Evolutionary conservation across 1,140 invertebrate genomes (phyloP).

Genomic region (Battus philenor): DNA sequence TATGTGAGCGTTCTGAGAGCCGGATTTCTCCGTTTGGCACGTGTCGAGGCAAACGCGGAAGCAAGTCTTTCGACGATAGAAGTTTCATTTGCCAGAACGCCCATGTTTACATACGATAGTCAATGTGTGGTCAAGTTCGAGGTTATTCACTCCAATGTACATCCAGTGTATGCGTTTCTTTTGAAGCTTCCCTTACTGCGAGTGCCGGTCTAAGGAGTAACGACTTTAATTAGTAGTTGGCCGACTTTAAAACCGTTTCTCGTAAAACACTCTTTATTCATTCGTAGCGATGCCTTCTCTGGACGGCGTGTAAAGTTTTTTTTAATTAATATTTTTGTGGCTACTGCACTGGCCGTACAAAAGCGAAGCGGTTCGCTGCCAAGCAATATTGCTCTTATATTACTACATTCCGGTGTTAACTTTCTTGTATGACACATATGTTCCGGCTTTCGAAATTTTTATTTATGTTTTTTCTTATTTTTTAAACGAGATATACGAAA

Average conservation of each 20-base stretch:
- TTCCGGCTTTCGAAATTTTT: too few relatives aligned
- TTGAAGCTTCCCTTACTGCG: constrained; percentile 7
- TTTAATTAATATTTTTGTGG: too few relatives aligned
- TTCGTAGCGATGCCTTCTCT: too few relatives aligned
- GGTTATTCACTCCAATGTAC: constrained; percentile 57
- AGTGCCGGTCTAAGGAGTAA: constrained; percentile 6
- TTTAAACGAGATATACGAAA: too few relatives aligned
- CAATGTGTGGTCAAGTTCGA: constrained; percentile 61
- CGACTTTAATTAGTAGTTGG: constrained; percentile 3
- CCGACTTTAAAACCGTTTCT: background rate
- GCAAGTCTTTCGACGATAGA: constrained; percentile 43
- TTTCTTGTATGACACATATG: too few relatives aligned
- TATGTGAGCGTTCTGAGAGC: constrained; percentile 24
- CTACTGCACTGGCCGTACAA: too few relatives aligned
- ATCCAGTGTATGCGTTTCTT: constrained; percentile 17
- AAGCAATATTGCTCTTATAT: too few relatives aligned
- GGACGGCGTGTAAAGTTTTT: too few relatives aligned
- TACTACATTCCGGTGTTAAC: too few relatives aligned
- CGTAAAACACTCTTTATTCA: constrained; percentile 12
- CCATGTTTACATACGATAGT: constrained; percentile 51
- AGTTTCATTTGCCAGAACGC: constrained; percentile 49
- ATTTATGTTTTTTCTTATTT: too few relatives aligned
- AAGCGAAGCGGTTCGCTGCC: too few relatives aligned
- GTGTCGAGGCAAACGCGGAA: constrained; percentile 46
- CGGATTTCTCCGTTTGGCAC: constrained; percentile 42